A percentile compares a stretch with the other conserved stretches of the same genome.
These are phyloP conservation scores for Rhagonycha fulva DNA, from an alignment of 2,888 invertebrate genomes.

Conservation along the genomic window DNA sequence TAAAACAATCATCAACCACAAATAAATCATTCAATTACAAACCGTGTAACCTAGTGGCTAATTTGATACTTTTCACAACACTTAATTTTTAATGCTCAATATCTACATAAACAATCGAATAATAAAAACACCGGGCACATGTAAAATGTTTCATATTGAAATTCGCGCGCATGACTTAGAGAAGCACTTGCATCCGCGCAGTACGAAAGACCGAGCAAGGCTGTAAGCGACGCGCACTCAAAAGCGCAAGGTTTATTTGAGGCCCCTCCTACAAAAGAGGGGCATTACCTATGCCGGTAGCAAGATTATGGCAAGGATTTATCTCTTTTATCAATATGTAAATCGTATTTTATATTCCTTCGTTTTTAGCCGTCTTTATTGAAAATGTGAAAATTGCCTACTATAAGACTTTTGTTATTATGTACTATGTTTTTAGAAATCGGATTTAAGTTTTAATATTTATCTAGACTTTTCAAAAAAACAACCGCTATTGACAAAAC, in stretches of 20 bases:
- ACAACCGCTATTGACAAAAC: no score
- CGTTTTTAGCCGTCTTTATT: background rate
- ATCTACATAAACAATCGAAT: conserved; percentile 34
- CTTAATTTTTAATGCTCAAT: conserved; percentile 20
- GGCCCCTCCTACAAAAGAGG: conserved; percentile 47
- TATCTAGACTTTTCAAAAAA: no score
- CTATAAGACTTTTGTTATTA: background rate
- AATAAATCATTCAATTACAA: background rate
- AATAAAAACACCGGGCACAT: conserved; percentile 33
- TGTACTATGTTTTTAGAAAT: background rate
- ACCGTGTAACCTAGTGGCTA: background rate
- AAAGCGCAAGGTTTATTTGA: conserved; percentile 37
- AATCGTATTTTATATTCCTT: conserved; percentile 7
- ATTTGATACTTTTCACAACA: background rate
- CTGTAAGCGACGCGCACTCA: conserved; percentile 47
- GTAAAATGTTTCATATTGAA: conserved; percentile 26
- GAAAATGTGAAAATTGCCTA: background rate
- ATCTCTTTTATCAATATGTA: conserved; percentile 27
- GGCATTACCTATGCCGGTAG: conserved; percentile 35
- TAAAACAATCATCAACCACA: background rate
- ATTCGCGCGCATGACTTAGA: conserved; percentile 38
- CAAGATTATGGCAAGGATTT: conserved; percentile 43
- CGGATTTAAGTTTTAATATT: no score
- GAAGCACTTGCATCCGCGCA: conserved; percentile 47
- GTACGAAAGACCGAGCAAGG: conserved; percentile 47